phyloP scores from a whole-genome alignment of 1,140 invertebrate genomes.

The Leptinotarsa texana region DNA sequence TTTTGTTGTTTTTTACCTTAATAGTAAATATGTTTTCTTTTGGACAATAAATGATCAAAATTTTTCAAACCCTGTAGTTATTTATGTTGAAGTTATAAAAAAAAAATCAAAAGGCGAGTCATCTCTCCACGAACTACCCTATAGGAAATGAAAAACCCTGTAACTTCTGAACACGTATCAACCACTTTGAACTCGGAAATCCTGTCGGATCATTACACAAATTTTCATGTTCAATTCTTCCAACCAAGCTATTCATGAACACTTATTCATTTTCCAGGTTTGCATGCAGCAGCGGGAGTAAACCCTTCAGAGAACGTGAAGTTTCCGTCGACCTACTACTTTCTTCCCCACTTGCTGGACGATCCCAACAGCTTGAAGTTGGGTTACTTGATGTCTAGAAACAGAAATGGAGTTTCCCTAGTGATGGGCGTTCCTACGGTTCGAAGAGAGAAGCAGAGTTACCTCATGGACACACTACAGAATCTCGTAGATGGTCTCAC shows the following conservation, averaged over 20 bases:
- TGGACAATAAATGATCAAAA: no score
- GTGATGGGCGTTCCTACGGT: slow-evolving; percentile 89
- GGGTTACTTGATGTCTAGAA: slow-evolving; percentile 75
- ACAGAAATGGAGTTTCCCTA: slow-evolving; percentile 75
- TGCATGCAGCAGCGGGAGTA: slow-evolving; percentile 53
- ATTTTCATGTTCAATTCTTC: no score
- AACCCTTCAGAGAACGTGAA: slow-evolving; percentile 59
- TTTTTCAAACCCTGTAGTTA: no score
- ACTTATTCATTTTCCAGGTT: slow-evolving; percentile 30
- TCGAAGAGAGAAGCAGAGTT: slow-evolving; percentile 84
- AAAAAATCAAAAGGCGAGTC: no score
- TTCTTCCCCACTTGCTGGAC: slow-evolving; percentile 84
- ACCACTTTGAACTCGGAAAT: no score
- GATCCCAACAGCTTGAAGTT: slow-evolving; percentile 78
- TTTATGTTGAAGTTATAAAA: no score
- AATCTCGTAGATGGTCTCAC: slow-evolving; percentile 84
- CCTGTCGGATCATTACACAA: no score
- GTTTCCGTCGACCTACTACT: slow-evolving; percentile 81
- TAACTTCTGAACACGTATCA: no score
- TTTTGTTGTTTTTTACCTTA: no score
- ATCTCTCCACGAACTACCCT: no score
- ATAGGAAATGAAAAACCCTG: no score
- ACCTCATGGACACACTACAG: slow-evolving; percentile 84
- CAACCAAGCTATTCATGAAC: neutral
- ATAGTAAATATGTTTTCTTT: no score